These are phyloP conservation scores for Batillaria attramentaria DNA, from an alignment of 1,140 invertebrate genomes.

Conservation along the genomic window DNA sequence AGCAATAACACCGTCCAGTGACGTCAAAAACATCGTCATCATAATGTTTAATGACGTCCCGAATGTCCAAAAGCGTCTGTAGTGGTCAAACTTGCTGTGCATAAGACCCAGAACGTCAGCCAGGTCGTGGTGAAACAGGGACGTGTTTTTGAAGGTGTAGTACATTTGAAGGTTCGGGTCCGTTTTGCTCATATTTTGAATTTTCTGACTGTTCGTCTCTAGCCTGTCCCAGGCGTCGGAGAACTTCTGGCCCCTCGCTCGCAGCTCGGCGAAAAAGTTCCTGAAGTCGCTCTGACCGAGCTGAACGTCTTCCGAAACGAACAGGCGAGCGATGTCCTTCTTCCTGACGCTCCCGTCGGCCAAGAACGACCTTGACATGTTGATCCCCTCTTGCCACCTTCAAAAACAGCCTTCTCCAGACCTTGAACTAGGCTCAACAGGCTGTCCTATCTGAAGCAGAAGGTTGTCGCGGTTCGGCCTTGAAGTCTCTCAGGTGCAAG, in stretches of 20 bases:
- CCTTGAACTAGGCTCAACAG: neutral
- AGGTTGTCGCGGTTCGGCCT: neutral
- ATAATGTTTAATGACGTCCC: conserved; percentile 28
- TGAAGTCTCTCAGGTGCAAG: conserved; percentile 7
- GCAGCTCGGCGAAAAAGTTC: conserved; percentile 38
- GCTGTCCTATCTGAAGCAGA: conserved; percentile 23
- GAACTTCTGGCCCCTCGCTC: conserved; percentile 30
- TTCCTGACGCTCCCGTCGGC: conserved; percentile 23
- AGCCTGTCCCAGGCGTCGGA: conserved; percentile 38
- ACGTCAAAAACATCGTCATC: conserved; percentile 35
- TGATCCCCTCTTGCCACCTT: neutral
- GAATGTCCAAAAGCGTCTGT: conserved; percentile 27
- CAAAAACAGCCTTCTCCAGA: conserved; percentile 17
- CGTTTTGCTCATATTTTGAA: conserved; percentile 23
- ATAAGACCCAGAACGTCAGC: neutral
- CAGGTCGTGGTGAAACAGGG: conserved; percentile 1
- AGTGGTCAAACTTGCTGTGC: neutral
- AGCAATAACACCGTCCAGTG: conserved; percentile 10
- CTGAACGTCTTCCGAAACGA: conserved; percentile 15
- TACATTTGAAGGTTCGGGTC: conserved; percentile 34
- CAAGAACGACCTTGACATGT: conserved; percentile 29
- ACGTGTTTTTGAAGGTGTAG: conserved; percentile 17
- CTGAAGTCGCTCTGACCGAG: conserved; percentile 30
- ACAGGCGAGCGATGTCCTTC: conserved; percentile 23
- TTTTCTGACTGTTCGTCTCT: neutral